These are phyloP conservation scores for Acipenser ruthenus DNA, from an alignment of 2,797 vertebrate species.

Conservation along the genomic window DNA sequence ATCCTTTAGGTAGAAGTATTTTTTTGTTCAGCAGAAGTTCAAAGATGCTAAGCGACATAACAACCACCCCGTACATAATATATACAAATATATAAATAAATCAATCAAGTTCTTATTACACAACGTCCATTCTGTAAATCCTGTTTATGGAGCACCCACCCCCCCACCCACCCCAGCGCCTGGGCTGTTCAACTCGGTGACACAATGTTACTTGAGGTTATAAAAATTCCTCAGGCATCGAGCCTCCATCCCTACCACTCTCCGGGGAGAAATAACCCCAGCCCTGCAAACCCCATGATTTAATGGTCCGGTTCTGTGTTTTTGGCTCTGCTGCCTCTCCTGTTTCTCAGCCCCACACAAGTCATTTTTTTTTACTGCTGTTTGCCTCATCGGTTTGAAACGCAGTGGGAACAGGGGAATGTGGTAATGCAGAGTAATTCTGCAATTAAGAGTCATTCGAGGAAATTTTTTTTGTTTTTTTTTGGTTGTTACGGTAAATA, in stretches of 20 bases:
- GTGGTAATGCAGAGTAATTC: slow-evolving; percentile 38
- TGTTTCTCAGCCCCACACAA: slow-evolving; percentile 22
- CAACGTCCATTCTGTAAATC: slow-evolving; percentile 28
- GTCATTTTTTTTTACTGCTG: slow-evolving; percentile 27
- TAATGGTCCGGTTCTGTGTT: slow-evolving; percentile 40
- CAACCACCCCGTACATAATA: no score
- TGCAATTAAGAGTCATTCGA: slow-evolving; percentile 28
- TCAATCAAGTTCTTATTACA: no score
- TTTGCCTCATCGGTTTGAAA: slow-evolving; percentile 37
- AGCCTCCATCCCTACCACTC: slow-evolving; percentile 49
- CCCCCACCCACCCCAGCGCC: slow-evolving; percentile 36
- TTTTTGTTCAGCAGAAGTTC: no score
- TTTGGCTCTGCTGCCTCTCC: slow-evolving; percentile 22
- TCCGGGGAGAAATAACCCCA: slow-evolving; percentile 47
- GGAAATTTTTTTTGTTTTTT: slow-evolving; percentile 7
- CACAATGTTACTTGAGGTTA: slow-evolving; percentile 61
- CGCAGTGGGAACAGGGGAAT: slow-evolving; percentile 25
- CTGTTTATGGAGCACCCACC: slow-evolving; percentile 41
- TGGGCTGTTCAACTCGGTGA: slow-evolving; percentile 48
- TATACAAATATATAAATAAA: no score
- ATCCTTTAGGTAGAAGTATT: no score
- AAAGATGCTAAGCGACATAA: no score
- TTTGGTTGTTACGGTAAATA: slow-evolving; percentile 1
- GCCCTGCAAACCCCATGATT: slow-evolving; percentile 48
- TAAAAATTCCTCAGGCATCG: slow-evolving; percentile 53